Percentiles rank a stretch among this genome's conserved stretches.
Conservation (phyloP, 2,888 invertebrate genomes). For the Trichopria drosophilae region DNA sequence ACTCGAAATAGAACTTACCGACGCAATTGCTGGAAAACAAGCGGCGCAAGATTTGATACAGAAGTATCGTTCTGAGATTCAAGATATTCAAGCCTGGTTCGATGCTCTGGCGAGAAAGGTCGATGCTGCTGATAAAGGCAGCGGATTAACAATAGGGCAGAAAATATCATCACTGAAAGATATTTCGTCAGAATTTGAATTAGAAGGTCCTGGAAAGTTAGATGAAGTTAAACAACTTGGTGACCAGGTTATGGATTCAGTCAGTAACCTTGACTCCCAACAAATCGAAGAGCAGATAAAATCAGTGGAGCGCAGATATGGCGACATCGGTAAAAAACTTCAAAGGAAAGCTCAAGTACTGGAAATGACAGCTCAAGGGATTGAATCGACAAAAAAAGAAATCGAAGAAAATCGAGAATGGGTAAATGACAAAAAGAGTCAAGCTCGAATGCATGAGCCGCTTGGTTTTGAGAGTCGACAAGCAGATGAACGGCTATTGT, state of each 20-base stretch:
- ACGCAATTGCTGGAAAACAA: constrained; percentile 76
- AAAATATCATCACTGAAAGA: constrained; percentile 76
- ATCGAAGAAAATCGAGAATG: constrained; percentile 78
- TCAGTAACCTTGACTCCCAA: constrained; percentile 85
- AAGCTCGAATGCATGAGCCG: constrained; percentile 68
- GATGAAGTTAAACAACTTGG: constrained; percentile 73
- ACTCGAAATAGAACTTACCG: constrained; percentile 71
- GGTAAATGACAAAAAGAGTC: constrained; percentile 74
- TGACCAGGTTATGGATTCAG: constrained; percentile 73
- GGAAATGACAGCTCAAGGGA: constrained; percentile 81
- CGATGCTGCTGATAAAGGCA: constrained; percentile 82
- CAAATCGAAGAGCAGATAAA: constrained; percentile 89
- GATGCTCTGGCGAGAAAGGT: constrained; percentile 78
- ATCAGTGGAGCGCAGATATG: constrained; percentile 80
- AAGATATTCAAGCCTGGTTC: constrained; percentile 80
- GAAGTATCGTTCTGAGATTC: constrained; percentile 74
- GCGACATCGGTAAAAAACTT: constrained; percentile 81
- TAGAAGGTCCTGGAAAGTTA: constrained; percentile 68
- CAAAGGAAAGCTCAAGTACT: constrained; percentile 82
- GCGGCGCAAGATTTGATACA: constrained; percentile 76
- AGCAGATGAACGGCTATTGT: constrained; percentile 73
- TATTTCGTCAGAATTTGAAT: constrained; percentile 74
- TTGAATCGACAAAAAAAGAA: constrained; percentile 79
- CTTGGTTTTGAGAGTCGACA: constrained; percentile 78
- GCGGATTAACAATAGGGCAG: constrained; percentile 78